A percentile compares a stretch with the other conserved stretches of the same genome.
These are phyloP conservation scores for Tigriopus japonicus DNA, from an alignment of 1,140 invertebrate species.

Conservation along the genomic window DNA sequence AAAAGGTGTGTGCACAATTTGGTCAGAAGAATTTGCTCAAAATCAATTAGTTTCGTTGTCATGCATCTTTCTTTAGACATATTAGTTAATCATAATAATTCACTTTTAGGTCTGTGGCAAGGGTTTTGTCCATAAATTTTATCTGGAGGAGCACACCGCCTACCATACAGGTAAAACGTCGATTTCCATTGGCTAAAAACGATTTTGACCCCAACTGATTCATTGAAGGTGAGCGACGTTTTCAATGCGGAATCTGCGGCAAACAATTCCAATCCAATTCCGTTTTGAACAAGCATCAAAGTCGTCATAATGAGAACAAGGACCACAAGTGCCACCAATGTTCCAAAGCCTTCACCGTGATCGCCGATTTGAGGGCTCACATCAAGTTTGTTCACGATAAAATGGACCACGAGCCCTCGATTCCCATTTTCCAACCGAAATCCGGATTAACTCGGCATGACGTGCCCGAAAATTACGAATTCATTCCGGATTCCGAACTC, in stretches of 20 bases:
- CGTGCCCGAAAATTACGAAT: background rate
- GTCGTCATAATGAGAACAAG: background rate
- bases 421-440: background rate
- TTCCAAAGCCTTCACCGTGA: background rate
- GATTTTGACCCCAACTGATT: too few relatives aligned
- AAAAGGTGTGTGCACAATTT: too few relatives aligned
- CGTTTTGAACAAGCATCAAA: background rate
- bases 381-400: background rate
- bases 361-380: background rate
- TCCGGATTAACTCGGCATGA: background rate
- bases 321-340: background rate
- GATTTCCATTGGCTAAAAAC: too few relatives aligned
- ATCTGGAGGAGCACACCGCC: constrained; percentile 1
- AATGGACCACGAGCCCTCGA: background rate
- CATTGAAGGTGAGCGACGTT: background rate
- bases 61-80: too few relatives aligned
- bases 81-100: too few relatives aligned
- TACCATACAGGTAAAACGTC: background rate
- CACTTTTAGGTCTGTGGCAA: background rate
- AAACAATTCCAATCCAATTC: background rate
- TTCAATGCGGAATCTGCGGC: background rate
- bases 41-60: too few relatives aligned
- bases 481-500: background rate
- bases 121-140: constrained; percentile 6
- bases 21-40: too few relatives aligned